Evolutionary conservation across 92 coral and sea anemone species (phyloP), one percentile per base, ranked within the genome.

Genomic region (Umimayanthus kanabou): DNA sequence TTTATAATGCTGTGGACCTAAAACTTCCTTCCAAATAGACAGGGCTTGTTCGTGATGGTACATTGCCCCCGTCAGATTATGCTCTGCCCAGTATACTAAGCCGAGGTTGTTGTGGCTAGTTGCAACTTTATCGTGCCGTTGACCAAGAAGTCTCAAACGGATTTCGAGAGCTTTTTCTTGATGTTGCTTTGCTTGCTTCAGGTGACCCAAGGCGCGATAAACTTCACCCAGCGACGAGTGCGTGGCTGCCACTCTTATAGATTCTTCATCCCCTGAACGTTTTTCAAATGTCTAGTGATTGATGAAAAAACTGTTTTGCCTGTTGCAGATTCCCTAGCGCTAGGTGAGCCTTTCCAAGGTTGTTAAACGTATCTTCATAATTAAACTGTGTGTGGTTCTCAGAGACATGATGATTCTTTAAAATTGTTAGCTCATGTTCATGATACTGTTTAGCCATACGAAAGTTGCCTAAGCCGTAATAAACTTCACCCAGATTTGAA

Each of bases 141-240:
- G 87, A 5, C 87, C 87, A 30, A 39, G 57, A 53, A 28, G 30
- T 72, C 45, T 26, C 20, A 39, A 39, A 2, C 47, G 58, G 29
- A 85, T 85, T 9, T 43, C 73, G 5, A 85, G 72, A 29, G 88
- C 88, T 66, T 25, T 33, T 10, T 90, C 74, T 1, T 66, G 37
- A 85, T 53, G 50, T 39, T 89, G 30, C 39, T 67, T 89, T 18
- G 89, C 85, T 22, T 77, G 65, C 66, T 47, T 58, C 69, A 84
- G 1, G 80, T 89, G 23, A 26, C 87, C 28, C 15, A 67, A 26
- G 58, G 22, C n/a, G 20, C 16, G 18, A 11, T 83, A 49, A 45
- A 69, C 77, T 18, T 6, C 10, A 1, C 87, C 87, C 16, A 83
- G 20, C 22, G 53, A 13, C 30, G 39, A 20, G 47, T 26, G 29